A percentile compares a stretch with the other conserved stretches of the same genome.
phyloP scores from a whole-genome alignment of 2,888 invertebrate species.

The Ditula angustiorana region DNA sequence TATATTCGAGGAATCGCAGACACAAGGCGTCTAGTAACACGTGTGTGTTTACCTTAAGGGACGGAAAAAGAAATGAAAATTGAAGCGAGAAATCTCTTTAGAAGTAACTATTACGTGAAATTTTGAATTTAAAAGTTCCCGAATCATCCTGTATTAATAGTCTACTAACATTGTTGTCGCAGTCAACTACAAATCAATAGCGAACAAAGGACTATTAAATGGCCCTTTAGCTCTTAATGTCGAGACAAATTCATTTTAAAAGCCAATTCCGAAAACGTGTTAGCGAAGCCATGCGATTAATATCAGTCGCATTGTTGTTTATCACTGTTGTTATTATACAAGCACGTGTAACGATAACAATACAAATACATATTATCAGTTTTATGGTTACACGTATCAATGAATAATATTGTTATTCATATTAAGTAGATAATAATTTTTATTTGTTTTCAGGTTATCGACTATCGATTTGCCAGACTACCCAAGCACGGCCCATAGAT shows the following conservation, averaged over 20 bases:
- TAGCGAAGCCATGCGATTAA: slow-evolving; percentile 57
- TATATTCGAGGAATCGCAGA: no score
- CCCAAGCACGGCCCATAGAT: no score
- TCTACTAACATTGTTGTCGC: slow-evolving; percentile 50
- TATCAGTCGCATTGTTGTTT: slow-evolving; percentile 46
- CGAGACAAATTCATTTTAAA: slow-evolving; percentile 80
- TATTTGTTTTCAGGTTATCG: no score
- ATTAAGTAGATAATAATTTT: no score
- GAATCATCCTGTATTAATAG: slow-evolving; percentile 60
- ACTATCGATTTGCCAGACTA: no score
- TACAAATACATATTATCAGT: slow-evolving; percentile 1
- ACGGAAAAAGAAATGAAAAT: no score
- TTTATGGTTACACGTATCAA: not conserved
- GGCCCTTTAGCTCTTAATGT: slow-evolving; percentile 74
- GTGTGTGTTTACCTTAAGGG: no score
- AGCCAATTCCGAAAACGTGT: slow-evolving; percentile 61
- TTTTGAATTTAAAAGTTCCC: no score
- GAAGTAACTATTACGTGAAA: no score
- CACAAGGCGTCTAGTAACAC: no score
- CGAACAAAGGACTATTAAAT: slow-evolving; percentile 73
- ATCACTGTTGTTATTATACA: slow-evolving; percentile 14
- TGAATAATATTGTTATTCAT: no score
- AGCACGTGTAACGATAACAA: slow-evolving; percentile 28
- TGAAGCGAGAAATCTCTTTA: no score
- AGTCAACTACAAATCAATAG: slow-evolving; percentile 75